Conservation (phyloP, 2,888 invertebrate species). For the Nudaria mundana region DNA sequence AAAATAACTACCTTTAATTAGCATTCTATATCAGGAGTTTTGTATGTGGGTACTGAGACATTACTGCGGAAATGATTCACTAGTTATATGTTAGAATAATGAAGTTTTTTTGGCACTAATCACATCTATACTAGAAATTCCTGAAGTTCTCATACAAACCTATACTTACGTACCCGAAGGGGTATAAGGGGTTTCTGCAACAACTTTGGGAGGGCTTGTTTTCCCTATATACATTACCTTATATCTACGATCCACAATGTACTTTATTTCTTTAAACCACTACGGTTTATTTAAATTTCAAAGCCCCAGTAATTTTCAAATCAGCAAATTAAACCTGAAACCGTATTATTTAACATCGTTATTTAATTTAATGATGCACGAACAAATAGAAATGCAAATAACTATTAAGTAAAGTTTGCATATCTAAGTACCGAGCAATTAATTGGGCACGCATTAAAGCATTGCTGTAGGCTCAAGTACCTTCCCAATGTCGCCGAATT, state of each 20-base stretch:
- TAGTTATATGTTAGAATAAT: neutral
- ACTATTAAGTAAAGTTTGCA: constrained; percentile 15
- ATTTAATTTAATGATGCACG: constrained; percentile 13
- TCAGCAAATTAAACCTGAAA: no score
- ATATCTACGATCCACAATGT: no score
- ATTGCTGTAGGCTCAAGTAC: constrained; percentile 35
- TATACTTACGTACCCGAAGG: neutral
- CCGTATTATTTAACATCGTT: no score
- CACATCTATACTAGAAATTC: neutral
- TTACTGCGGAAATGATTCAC: constrained; percentile 4
- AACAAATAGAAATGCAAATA: constrained; percentile 21
- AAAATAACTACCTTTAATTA: constrained; percentile 14
- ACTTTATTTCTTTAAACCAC: no score
- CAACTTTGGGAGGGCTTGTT: no score
- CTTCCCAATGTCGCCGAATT: constrained; percentile 45
- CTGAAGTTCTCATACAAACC: neutral
- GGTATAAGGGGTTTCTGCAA: no score
- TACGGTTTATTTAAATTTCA: no score
- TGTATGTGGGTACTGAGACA: constrained; percentile 7
- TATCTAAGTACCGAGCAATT: constrained; percentile 20
- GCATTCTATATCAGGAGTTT: constrained; percentile 3
- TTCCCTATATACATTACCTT: no score
- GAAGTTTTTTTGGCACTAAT: neutral
- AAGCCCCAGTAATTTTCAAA: no score
- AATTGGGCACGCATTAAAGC: constrained; percentile 38